These are phyloP conservation scores for Notarius lentiginosus DNA, from an alignment of 2,113 vertebrate species.

Conservation along the genomic window DNA sequence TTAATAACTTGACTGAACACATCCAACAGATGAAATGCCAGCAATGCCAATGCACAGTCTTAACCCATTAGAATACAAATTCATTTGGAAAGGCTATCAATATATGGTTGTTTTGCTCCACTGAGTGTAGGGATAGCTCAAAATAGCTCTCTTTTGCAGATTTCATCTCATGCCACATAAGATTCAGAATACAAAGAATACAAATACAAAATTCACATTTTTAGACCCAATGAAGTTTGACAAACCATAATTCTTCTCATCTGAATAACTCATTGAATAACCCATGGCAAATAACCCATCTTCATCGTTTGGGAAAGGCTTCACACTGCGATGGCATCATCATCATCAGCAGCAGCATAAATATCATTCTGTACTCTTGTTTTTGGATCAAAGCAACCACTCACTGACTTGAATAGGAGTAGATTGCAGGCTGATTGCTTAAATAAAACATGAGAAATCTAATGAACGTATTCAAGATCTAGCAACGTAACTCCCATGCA, in stretches of 20 bases:
- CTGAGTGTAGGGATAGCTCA: neutral
- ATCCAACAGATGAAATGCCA: neutral
- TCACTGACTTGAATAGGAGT: conserved; percentile 60
- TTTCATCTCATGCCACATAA: conserved; percentile 17
- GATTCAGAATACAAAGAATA: conserved; percentile 44
- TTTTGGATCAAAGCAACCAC: conserved; percentile 63
- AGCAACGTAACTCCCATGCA: conserved; percentile 60
- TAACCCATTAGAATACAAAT: neutral
- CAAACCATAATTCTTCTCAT: conserved; percentile 42
- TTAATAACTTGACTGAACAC: neutral
- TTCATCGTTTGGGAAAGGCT: conserved; percentile 34
- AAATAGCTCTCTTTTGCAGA: neutral
- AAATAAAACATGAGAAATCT: conserved; percentile 77
- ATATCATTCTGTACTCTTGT: conserved; percentile 59
- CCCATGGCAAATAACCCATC: conserved; percentile 48
- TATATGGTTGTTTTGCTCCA: conserved; percentile 9
- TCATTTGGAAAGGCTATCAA: conserved; percentile 14
- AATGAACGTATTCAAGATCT: conserved; percentile 70
- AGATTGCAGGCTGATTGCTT: conserved; percentile 71
- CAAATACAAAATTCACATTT: conserved; percentile 29
- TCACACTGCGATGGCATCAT: conserved; percentile 28
- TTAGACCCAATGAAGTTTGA: conserved; percentile 48
- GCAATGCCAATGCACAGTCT: neutral
- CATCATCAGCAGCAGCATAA: conserved; percentile 42
- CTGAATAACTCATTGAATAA: conserved; percentile 50